Conservation (phyloP, 2,888 invertebrate genomes). For the Nebria salina region DNA sequence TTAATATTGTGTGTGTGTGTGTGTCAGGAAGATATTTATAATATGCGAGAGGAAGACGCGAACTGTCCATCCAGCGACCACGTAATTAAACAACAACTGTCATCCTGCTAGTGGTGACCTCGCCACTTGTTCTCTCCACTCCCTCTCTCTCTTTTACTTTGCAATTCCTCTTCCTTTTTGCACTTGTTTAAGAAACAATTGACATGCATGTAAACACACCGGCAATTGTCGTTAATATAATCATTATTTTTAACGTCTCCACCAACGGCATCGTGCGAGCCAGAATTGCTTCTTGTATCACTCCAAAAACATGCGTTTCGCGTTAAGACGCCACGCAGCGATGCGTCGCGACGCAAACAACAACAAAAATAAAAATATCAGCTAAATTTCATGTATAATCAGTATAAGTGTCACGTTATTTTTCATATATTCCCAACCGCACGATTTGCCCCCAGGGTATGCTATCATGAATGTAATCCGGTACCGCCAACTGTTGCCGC, state of each 20-base stretch:
- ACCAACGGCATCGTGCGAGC: too few relatives aligned
- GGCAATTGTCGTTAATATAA: background rate
- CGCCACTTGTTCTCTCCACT: background rate
- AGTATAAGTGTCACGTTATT: background rate
- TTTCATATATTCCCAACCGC: background rate
- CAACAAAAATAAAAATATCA: too few relatives aligned
- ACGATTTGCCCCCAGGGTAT: background rate
- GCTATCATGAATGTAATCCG: background rate
- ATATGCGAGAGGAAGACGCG: conserved; percentile 23
- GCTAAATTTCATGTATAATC: background rate
- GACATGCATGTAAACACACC: background rate
- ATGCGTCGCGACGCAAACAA: too few relatives aligned
- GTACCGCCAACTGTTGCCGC: background rate
- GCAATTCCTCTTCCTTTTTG: background rate
- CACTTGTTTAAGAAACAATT: background rate
- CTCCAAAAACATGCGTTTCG: too few relatives aligned
- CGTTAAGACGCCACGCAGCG: too few relatives aligned
- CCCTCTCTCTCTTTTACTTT: background rate
- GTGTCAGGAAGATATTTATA: background rate
- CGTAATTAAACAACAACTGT: conserved; percentile 25
- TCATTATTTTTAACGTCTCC: background rate
- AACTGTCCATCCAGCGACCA: conserved; percentile 34
- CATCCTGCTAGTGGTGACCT: conserved; percentile 33
- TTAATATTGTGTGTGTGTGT: conserved; percentile 1
- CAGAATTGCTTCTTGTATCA: too few relatives aligned